phyloP scores from a whole-genome alignment of 2,888 invertebrate genomes.

The Trichopoda pennipes region DNA sequence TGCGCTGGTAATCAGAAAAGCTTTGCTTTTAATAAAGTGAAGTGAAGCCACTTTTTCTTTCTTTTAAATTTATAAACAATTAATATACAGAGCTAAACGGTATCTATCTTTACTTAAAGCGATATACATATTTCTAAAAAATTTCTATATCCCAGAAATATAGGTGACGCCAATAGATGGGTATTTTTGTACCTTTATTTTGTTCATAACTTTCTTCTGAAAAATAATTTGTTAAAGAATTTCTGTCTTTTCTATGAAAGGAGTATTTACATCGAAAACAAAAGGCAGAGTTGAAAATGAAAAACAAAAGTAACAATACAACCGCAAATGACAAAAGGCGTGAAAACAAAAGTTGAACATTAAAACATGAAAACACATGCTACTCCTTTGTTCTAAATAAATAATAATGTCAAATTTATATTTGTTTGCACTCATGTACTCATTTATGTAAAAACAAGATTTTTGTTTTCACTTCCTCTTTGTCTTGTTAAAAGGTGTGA shows the following conservation, averaged over 20 bases:
- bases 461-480: constrained; percentile 6
- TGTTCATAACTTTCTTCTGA: no score
- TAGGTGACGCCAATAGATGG: no score
- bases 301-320: not conserved
- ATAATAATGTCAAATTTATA: constrained; percentile 16
- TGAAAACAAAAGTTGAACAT: constrained; percentile 52
- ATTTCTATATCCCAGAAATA: no score
- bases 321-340: not conserved
- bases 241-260: not conserved
- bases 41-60: no score
- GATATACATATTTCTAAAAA: no score
- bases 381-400: constrained; percentile 35
- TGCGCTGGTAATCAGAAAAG: no score
- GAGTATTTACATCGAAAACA: constrained; percentile 28
- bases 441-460: not conserved
- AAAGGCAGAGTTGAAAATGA: constrained; percentile 47
- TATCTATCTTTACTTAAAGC: no score
- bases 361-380: constrained; percentile 47
- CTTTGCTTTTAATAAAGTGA: no score
- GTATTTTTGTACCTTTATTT: no score
- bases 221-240: no score
- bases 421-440: not conserved
- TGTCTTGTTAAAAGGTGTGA: constrained; percentile 43
- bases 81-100: no score
- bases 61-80: no score